Evolutionary conservation across 2,797 vertebrate species (phyloP), one percentile per base, ranked within the genome.

Genomic region (Linurgus olivaceus): DNA sequence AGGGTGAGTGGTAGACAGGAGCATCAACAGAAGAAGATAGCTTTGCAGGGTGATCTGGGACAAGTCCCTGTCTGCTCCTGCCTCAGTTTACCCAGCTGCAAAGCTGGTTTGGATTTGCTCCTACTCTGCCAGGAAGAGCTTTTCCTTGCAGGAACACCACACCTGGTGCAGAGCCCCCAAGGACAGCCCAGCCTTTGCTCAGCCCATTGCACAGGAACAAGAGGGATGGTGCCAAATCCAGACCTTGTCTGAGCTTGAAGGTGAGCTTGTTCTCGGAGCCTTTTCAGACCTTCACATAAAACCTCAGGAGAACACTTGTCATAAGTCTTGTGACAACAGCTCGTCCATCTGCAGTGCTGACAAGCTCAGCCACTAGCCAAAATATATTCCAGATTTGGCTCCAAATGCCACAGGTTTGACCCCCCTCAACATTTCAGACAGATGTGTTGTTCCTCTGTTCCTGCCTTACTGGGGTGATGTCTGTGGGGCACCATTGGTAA

Each of bases 401-500:
- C 29, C 29, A 3, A 52, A 35, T 7, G n/a, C 37, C 1, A 0
- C 0, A 0, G 8, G 47, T 33, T 57, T 47, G 66, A 45, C 50
- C 50, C 0, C 0, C 14, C 48, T 37, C 2, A 9, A 3, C 5
- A 0, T 28, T 48, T 47, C 55, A 28, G 78, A 31, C 1, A 20
- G 67, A 23, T 0, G 0, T 1, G 55, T 3, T 28, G 45, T 4
- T 33, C n/a, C 62, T 10, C 1, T 6, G 7, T 1, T 18, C 42
- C 42, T 42, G 40, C 1, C 1, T 62, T 4, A 2, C 28, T 1
- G 13, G 75, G 44, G 11, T 3, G 0, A 1, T 8, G 29, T 3
- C 40, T 5, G 28, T 0, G 6, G 9, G 68, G 33, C 51, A 10
- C 13, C 0, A 7, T 54, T 23, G 54, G 14, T 7, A 7, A 1